A percentile compares a stretch with the other conserved stretches of the same genome.
These are phyloP conservation scores for Dipodomys stephensi DNA, from an alignment of 2,113 vertebrate species.

Conservation along the genomic window DNA sequence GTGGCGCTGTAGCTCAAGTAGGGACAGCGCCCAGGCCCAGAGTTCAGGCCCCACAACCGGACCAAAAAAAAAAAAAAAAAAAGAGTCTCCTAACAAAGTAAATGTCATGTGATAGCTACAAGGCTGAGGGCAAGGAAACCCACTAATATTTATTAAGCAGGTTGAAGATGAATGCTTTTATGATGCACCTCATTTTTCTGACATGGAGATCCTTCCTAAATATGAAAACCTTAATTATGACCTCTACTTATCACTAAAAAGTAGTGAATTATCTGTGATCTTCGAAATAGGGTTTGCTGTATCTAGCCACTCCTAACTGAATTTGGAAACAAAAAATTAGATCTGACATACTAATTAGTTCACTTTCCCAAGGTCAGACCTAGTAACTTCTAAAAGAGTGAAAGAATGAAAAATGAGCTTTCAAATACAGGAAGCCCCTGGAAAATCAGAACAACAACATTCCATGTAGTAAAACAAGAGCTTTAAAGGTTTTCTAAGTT, in stretches of 20 bases:
- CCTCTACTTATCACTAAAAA: slow-evolving; percentile 52
- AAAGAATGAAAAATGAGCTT: slow-evolving; percentile 80
- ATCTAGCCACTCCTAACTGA: slow-evolving; percentile 53
- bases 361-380: slow-evolving; percentile 58
- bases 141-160: slow-evolving; percentile 24
- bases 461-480: slow-evolving; percentile 59
- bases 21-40: too few relatives aligned
- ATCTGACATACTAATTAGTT: slow-evolving; percentile 69
- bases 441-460: slow-evolving; percentile 80
- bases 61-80: too few relatives aligned
- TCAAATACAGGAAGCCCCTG: slow-evolving; percentile 81
- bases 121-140: slow-evolving; percentile 24
- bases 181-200: background rate
- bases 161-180: slow-evolving; percentile 32
- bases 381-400: slow-evolving; percentile 71
- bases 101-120: background rate
- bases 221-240: slow-evolving; percentile 41
- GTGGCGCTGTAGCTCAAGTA: too few relatives aligned
- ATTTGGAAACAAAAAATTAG: slow-evolving; percentile 71
- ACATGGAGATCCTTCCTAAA: slow-evolving; percentile 44
- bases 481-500: slow-evolving; percentile 76
- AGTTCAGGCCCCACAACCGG: too few relatives aligned
- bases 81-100: background rate
- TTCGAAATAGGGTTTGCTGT: slow-evolving; percentile 26
- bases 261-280: background rate